Percentiles rank a stretch among this genome's conserved stretches.
phyloP scores from a whole-genome alignment of 2,797 vertebrate species.

The Dermochelys coriacea region DNA sequence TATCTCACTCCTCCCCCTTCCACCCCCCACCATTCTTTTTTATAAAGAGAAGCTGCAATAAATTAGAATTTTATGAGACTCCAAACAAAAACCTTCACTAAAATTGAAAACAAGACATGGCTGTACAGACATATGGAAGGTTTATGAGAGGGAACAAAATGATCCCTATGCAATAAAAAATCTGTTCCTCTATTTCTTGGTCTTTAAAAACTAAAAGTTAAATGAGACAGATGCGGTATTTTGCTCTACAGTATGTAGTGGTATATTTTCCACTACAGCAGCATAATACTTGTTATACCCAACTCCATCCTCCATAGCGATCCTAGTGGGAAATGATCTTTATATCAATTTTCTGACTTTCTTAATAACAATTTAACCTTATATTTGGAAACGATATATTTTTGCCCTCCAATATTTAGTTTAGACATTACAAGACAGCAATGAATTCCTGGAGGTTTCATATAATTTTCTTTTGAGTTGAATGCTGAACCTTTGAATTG shows the following conservation, averaged over 20 bases:
- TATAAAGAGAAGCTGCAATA: constrained; percentile 68
- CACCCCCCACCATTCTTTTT: not conserved
- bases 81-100: constrained; percentile 66
- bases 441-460: constrained; percentile 4
- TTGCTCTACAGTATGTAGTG: not conserved
- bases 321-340: not conserved
- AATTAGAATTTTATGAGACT: constrained; percentile 73
- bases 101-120: constrained; percentile 68
- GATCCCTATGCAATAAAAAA: constrained; percentile 54
- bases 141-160: constrained; percentile 54
- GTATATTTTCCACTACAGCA: constrained; percentile 10
- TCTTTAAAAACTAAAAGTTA: constrained; percentile 48
- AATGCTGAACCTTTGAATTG: not conserved
- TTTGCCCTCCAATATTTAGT: constrained; percentile 51
- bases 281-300: not conserved
- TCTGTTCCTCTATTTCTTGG: constrained; percentile 23
- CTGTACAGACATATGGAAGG: constrained; percentile 58
- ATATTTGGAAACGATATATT: constrained; percentile 38
- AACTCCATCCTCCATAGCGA: constrained; percentile 17
- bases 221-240: constrained; percentile 37
- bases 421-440: constrained; percentile 34
- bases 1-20: not conserved
- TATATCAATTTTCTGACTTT: constrained; percentile 30
- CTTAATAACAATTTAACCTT: constrained; percentile 51
- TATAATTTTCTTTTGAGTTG: constrained; percentile 32